Base-by-base conservation (phyloP, 92 coral and sea anemone genomes). In the Epizoanthus scotinus region DNA sequence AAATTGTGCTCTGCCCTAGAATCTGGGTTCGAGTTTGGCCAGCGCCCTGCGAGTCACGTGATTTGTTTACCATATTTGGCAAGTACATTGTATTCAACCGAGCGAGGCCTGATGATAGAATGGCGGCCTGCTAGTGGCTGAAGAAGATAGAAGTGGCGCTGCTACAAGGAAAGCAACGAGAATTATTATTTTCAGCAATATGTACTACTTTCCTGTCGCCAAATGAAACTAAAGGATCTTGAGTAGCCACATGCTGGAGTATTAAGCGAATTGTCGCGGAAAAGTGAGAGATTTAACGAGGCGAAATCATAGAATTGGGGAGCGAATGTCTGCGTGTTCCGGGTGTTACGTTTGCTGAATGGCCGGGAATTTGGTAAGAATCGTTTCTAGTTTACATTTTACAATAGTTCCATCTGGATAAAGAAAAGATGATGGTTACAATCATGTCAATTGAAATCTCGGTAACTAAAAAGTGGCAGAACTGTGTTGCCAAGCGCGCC, bases 121-220 rank as follows among this genome's bases (percentile, higher is more conserved):
- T 87, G 90, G 90, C 87, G 90, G 90, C 84, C 34, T 61, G 24
- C 81, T 36, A 75, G 68, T 75, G 81, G 67, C 61, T 2, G 81
- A 40, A 75, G 81, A 59, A 75, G 67, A 13, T 2, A 29, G 20
- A 75, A 22, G 38, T 59, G 42, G 61, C 60, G 62, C 64, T 74
- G 50, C 55, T 31, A 27, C 31, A 74, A 42, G 79, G n/a, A 54
- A 75, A 59, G 47, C 81, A 75, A 75, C n/a, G 12, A 57, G 2
- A 75, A 54, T 58, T 75, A 52, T 71, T 53, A n/a, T 75, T 75
- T 58, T 75, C 57, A 59, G 54, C 66, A 55, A 59, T 34, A 75
- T 75, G 81, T 59, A 24, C 81, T 59, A 75, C 38, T n/a, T 75
- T 40, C 55, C 66, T 22, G 50, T 59, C 22, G 50, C 53, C 68